Base-by-base conservation (phyloP, 2,888 invertebrate species). In the Acleris emargana region DNA sequence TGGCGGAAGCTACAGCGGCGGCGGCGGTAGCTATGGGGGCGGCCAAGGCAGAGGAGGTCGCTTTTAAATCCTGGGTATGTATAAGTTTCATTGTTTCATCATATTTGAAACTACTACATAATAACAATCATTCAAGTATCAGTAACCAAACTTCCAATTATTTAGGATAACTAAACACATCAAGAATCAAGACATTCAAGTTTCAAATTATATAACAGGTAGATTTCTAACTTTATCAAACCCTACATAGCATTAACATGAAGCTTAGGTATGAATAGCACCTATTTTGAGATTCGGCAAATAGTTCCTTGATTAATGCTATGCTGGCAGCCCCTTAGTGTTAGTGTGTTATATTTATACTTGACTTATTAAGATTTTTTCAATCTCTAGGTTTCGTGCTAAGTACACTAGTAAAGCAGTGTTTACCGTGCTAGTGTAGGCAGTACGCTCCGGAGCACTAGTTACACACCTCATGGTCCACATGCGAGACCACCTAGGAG, bases 341-440 rank as follows among this genome's bases (percentile, higher is more conserved):
- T 79, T 84, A 84, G 82, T 82, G 72, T 82, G 69, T 83, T 78
- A 80, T 49, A 74, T 73, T 78, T 80, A 75, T 86, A 80, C 73
- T 71, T 90, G 84, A 86, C 81, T 90, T 79, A 87, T 87, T 80
- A 81, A 87, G 82, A 78, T 89, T 90, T 92, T 91, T 92, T 92
- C 86, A 92, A 92, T 92, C 92, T 92, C 92, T 92, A 92, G 92
- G 92, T 91, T 91, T 89, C 92, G 92, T 91, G 92, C 91, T 92
- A 92, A 91, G 90, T 91, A 90, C 91, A 92, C 91, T 91, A 92
- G 91, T 91, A 91, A 89, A 87, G 91, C 91, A 89, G 91, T 84
- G 84, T 89, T 84, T 81, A 85, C 82, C 86, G 84, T 81, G 91
- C 91, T 92, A 91, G 92, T 91, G 92, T 92, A 92, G 92, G 92